Conservation (phyloP, 2,888 invertebrate species). For the Agriopis aurantiaria region DNA sequence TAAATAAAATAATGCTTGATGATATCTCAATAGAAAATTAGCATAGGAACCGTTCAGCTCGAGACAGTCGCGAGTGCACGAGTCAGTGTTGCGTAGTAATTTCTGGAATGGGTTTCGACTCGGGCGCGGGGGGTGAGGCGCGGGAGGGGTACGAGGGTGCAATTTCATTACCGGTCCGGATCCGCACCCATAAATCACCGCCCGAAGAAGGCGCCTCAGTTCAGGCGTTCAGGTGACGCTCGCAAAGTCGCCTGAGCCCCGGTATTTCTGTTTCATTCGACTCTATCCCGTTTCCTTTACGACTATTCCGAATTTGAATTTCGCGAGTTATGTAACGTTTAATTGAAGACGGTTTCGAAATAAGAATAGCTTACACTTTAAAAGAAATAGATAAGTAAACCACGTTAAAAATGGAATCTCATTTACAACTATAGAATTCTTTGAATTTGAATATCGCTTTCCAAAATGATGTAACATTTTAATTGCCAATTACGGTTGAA, state of each 20-base stretch:
- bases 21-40: constrained; percentile 40
- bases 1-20: too few species aligned
- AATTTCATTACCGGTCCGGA: constrained; percentile 87
- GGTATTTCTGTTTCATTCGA: constrained; percentile 80
- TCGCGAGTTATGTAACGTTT: constrained; percentile 45
- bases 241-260: constrained; percentile 77
- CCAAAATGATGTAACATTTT: too few species aligned
- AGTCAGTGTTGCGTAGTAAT: constrained; percentile 83
- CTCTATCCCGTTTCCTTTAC: constrained; percentile 82
- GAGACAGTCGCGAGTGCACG: constrained; percentile 65
- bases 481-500: too few species aligned
- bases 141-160: constrained; percentile 80
- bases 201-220: constrained; percentile 86
- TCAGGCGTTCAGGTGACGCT: constrained; percentile 87
- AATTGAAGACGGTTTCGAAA: constrained; percentile 18
- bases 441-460: too few species aligned
- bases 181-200: constrained; percentile 86
- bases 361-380: neutral
- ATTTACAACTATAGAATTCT: too few species aligned
- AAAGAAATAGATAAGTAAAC: neutral
- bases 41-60: constrained; percentile 22
- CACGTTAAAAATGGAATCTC: too few species aligned
- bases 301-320: constrained; percentile 71
- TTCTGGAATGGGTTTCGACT: constrained; percentile 81
- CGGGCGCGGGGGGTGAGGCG: constrained; percentile 63